A percentile compares a stretch with the other conserved stretches of the same genome.
These are phyloP conservation scores for Geopemphigus sp. DNA, from an alignment of 1,140 invertebrate genomes.

Conservation along the genomic window DNA sequence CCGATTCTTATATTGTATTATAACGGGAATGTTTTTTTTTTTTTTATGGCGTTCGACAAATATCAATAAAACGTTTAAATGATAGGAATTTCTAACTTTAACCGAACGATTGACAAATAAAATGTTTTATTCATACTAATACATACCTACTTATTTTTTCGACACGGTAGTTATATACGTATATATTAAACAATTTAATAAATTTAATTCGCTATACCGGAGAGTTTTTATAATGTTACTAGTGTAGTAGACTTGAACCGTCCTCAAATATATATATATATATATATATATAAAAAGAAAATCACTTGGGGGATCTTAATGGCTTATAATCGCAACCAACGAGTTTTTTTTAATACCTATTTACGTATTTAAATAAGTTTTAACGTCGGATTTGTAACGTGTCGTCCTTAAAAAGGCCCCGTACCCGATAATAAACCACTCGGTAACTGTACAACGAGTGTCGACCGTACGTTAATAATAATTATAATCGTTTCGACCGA, in stretches of 20 bases:
- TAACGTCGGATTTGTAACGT: not conserved
- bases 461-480: not conserved
- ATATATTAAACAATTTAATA: slow-evolving; percentile 2
- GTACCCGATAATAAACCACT: not conserved
- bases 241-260: not conserved
- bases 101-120: too few species aligned
- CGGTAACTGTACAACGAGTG: not conserved
- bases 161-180: not conserved
- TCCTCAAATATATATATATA: not conserved
- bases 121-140: slow-evolving; percentile 7
- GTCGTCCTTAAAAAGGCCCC: not conserved
- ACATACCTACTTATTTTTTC: not conserved
- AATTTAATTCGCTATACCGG: not conserved
- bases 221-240: not conserved
- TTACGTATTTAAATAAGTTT: not conserved
- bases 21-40: too few species aligned
- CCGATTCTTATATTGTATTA: too few species aligned
- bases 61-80: too few species aligned
- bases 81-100: too few species aligned
- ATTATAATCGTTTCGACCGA: too few species aligned
- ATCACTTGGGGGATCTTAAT: not conserved
- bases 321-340: not conserved
- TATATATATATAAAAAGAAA: too few species aligned
- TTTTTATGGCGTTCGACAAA: too few species aligned
- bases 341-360: slow-evolving; percentile 21